These are phyloP conservation scores for Loriculus beryllinus DNA, from an alignment of 2,797 vertebrate species.

Conservation along the genomic window DNA sequence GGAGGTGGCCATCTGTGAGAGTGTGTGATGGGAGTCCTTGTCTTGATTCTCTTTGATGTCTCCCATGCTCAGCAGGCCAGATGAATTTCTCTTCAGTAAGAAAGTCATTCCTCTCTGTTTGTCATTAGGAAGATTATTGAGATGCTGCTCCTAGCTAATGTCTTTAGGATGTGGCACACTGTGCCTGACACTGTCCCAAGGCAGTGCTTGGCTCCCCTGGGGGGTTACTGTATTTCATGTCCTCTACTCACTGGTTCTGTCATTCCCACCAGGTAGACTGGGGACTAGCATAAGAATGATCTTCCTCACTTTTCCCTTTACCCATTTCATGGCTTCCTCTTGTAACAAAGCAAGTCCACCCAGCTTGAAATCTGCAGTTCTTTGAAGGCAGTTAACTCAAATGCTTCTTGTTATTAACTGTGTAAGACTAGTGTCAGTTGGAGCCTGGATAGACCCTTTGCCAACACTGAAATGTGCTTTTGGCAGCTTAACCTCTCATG, in stretches of 20 bases:
- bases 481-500: neutral
- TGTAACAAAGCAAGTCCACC: neutral
- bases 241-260: neutral
- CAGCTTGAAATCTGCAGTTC: neutral
- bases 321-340: neutral
- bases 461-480: neutral
- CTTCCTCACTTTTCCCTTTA: neutral
- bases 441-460: neutral
- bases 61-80: neutral
- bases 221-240: neutral
- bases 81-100: neutral
- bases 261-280: neutral
- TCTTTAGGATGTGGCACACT: rapidly evolving
- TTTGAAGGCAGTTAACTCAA: neutral
- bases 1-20: neutral
- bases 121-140: neutral
- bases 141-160: neutral
- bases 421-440: neutral
- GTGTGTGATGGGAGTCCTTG: neutral
- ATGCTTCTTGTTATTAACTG: neutral
- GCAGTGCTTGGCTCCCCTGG: rapidly evolving
- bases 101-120: neutral
- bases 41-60: neutral
- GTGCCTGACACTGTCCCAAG: neutral
- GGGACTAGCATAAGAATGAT: neutral